Conservation (phyloP, 2,888 invertebrate genomes). For the Saturnia japonica region DNA sequence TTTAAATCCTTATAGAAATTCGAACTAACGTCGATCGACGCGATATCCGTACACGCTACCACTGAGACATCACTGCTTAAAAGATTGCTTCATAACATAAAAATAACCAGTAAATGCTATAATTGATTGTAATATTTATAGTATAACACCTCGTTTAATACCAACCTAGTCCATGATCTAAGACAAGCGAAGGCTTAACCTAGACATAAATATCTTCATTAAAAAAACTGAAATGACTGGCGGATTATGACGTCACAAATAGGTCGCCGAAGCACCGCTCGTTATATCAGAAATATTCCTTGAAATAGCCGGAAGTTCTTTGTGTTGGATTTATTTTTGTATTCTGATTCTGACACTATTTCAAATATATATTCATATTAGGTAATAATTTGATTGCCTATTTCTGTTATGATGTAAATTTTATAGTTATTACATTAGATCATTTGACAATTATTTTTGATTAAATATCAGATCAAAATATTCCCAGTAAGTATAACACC, state of each 20-base stretch:
- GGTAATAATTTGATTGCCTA: neutral
- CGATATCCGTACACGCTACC: too few relatives aligned
- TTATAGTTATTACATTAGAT: too few relatives aligned
- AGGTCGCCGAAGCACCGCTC: neutral
- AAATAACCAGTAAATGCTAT: too few relatives aligned
- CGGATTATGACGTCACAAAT: neutral
- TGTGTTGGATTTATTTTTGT: neutral
- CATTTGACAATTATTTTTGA: too few relatives aligned
- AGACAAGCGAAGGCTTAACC: neutral
- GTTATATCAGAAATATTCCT: neutral
- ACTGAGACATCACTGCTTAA: neutral
- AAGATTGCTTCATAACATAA: neutral
- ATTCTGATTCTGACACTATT: neutral
- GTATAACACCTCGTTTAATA: neutral
- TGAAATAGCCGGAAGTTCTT: neutral
- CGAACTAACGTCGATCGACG: neutral
- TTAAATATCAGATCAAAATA: too few relatives aligned
- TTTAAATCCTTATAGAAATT: too few relatives aligned
- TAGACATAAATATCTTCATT: neutral
- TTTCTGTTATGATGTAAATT: too few relatives aligned
- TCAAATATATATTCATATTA: neutral
- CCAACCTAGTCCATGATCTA: too few relatives aligned
- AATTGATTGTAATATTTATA: too few relatives aligned
- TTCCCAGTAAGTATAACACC: too few relatives aligned
- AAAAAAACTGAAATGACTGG: neutral